A percentile compares a stretch with the other conserved stretches of the same genome.
Evolutionary conservation across 2,797 vertebrate species (phyloP).

Genomic region (Tangara arthus): DNA sequence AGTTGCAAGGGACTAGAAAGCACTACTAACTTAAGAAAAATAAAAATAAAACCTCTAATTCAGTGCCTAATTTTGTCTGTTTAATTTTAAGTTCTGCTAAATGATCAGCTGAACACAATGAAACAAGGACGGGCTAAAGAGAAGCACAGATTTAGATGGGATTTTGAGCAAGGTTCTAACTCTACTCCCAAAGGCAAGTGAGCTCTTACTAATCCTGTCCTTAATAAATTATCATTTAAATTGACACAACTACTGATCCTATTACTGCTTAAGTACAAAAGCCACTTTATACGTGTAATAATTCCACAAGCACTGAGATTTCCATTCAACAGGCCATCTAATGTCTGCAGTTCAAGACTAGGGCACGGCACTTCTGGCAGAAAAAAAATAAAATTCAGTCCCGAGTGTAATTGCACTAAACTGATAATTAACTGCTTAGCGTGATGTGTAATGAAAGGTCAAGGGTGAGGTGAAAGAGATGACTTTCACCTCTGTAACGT

Average conservation of each 20-base stretch:
- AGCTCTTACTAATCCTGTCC: background rate
- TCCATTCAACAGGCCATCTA: background rate
- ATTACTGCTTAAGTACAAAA: background rate
- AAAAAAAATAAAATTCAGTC: background rate
- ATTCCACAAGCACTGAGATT: background rate
- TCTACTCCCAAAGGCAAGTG: background rate
- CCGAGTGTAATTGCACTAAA: background rate
- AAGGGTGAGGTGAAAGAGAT: background rate
- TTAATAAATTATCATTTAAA: slow-evolving; percentile 28
- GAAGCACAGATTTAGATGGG: background rate
- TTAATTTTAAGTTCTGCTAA: background rate
- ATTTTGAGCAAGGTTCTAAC: background rate
- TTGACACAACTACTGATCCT: background rate
- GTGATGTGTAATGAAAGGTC: background rate
- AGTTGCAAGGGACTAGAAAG: background rate
- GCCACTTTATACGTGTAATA: background rate
- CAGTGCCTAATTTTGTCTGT: background rate
- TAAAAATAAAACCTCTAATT: background rate
- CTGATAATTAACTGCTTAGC: background rate
- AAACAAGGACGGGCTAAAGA: background rate
- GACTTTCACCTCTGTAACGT: background rate
- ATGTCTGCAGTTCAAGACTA: background rate
- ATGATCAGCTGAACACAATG: background rate
- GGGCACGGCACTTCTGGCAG: background rate
- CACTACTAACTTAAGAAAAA: background rate